These are phyloP conservation scores for Merodon equestris DNA, from an alignment of 2,888 invertebrate species.

Conservation along the genomic window DNA sequence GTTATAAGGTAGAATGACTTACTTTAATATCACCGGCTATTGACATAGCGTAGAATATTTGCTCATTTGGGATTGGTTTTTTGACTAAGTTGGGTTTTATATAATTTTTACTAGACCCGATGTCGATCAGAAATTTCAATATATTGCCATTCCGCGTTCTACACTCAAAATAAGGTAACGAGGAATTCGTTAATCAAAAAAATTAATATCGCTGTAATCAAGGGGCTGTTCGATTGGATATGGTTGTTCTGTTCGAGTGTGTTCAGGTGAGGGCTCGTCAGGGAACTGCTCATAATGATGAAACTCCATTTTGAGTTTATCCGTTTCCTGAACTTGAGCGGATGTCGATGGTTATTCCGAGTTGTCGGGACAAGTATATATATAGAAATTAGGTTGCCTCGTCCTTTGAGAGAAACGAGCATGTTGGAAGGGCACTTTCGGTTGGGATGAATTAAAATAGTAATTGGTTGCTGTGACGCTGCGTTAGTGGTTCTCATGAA, in stretches of 20 bases:
- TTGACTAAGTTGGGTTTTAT: conserved; percentile 19
- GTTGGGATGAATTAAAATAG: too few relatives aligned
- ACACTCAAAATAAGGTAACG: conserved; percentile 20
- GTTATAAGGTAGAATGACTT: conserved; percentile 43
- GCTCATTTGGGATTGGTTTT: conserved; percentile 30
- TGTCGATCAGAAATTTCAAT: conserved; percentile 14
- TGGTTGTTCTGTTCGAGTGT: too few relatives aligned
- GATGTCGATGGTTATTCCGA: too few relatives aligned
- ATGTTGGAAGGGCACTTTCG: too few relatives aligned
- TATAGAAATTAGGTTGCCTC: too few relatives aligned
- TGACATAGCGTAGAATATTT: conserved; percentile 22
- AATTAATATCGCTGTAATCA: background rate
- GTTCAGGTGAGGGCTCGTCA: too few relatives aligned
- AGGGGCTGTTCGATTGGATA: background rate
- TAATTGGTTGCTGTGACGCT: background rate
- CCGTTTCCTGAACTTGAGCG: too few relatives aligned
- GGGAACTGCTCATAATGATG: too few relatives aligned
- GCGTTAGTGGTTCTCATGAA: background rate
- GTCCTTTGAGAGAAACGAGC: too few relatives aligned
- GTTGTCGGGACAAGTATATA: too few relatives aligned
- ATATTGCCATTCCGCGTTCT: conserved; percentile 7
- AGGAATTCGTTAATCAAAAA: conserved; percentile 24
- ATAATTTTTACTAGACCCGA: conserved; percentile 12
- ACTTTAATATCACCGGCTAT: conserved; percentile 35
- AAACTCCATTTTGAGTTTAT: too few relatives aligned